These are phyloP conservation scores for Chlorospingus flavigularis DNA, from an alignment of 2,797 vertebrate species.

Conservation along the genomic window DNA sequence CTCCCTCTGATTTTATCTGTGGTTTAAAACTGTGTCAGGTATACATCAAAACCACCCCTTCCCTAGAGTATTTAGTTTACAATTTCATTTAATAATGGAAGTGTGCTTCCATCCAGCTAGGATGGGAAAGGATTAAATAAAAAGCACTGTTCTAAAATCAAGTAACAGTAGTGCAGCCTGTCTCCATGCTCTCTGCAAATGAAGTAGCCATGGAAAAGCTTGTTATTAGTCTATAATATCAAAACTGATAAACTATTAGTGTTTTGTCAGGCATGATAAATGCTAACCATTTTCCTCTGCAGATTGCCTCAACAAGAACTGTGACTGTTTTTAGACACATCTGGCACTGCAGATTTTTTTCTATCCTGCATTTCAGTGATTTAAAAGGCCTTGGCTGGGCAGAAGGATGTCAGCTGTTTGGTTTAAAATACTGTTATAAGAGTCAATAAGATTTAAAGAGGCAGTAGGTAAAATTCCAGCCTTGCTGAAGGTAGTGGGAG, in stretches of 20 bases:
- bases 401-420: constrained; percentile 43
- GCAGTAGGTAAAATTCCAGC: constrained; percentile 1
- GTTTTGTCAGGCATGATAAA: constrained; percentile 37
- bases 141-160: constrained; percentile 32
- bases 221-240: constrained; percentile 38
- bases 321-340: constrained; percentile 56
- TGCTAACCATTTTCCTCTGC: constrained; percentile 9
- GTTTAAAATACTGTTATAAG: constrained; percentile 5
- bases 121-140: constrained; percentile 35
- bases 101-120: constrained; percentile 9
- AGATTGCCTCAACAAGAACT: background rate
- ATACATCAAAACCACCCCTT: background rate
- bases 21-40: constrained; percentile 40
- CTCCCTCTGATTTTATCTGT: constrained; percentile 24
- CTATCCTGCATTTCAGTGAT: constrained; percentile 38
- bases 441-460: constrained; percentile 47
- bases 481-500: background rate
- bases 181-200: constrained; percentile 33
- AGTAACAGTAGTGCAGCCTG: background rate
- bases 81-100: constrained; percentile 62
- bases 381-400: constrained; percentile 39
- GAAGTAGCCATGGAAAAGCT: constrained; percentile 23
- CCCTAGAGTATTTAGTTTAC: constrained; percentile 14
- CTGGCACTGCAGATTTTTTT: constrained; percentile 30
- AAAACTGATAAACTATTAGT: constrained; percentile 53